Conservation (phyloP, 2,888 invertebrate species). For the Steinernema scapterisci region DNA sequence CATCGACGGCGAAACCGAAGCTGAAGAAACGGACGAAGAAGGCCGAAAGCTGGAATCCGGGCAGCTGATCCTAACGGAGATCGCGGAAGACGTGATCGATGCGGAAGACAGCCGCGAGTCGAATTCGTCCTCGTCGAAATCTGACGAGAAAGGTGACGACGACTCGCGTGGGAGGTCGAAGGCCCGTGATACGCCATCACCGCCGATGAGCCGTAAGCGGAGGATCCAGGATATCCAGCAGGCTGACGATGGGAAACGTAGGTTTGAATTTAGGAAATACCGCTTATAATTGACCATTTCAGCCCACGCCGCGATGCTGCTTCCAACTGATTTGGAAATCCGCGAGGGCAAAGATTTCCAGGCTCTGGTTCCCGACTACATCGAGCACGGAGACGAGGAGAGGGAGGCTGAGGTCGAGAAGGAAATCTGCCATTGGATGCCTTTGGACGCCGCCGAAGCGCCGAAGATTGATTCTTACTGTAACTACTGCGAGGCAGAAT, state of each 20-base stretch:
- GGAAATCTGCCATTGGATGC: constrained; percentile 8
- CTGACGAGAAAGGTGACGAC: constrained; percentile 10
- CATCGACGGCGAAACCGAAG: not conserved
- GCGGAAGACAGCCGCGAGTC: not conserved
- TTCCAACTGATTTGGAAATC: constrained; percentile 10
- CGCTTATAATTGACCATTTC: not conserved
- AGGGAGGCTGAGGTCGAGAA: not conserved
- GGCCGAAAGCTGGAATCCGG: not conserved
- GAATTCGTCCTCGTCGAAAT: constrained; percentile 4
- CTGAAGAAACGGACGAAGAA: constrained; percentile 1
- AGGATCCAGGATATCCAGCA: constrained; percentile 1
- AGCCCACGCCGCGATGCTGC: not conserved
- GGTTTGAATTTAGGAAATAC: not conserved
- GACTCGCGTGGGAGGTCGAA: constrained; percentile 7
- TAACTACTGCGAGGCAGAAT: not conserved
- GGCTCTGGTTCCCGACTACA: constrained; percentile 9
- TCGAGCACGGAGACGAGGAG: not conserved
- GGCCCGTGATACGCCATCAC: not conserved
- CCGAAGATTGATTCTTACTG: constrained; percentile 4
- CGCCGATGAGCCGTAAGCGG: constrained; percentile 24
- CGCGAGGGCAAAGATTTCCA: constrained; percentile 22
- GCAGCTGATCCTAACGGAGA: constrained; percentile 16
- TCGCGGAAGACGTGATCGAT: not conserved
- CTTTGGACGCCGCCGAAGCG: not conserved
- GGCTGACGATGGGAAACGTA: not conserved